These are phyloP conservation scores for Scaptodrosophila latifasciaeformis DNA, from an alignment of 2,888 invertebrate species.

Conservation along the genomic window DNA sequence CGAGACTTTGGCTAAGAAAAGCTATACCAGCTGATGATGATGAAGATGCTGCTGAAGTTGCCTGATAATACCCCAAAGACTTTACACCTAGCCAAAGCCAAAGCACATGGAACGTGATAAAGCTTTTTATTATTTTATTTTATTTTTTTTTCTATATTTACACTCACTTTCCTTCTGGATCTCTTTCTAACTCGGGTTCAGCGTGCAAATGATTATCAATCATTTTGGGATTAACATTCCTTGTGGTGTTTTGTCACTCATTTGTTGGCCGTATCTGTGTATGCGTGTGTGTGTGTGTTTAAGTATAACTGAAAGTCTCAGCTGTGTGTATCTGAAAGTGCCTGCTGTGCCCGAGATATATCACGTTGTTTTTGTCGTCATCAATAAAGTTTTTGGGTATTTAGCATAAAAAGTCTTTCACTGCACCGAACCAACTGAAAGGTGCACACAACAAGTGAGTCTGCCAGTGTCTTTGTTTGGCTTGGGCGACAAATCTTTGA, in stretches of 20 bases:
- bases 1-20: not conserved
- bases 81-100: constrained; percentile 46
- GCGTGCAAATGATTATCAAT: constrained; percentile 64
- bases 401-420: constrained; percentile 66
- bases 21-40: constrained; percentile 32
- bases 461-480: not conserved
- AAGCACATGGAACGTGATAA: constrained; percentile 60
- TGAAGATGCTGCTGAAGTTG: constrained; percentile 16
- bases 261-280: constrained; percentile 34
- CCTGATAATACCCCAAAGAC: constrained; percentile 55
- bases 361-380: constrained; percentile 59
- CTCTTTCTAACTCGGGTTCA: not conserved
- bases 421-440: constrained; percentile 43
- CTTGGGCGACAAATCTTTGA: constrained; percentile 2
- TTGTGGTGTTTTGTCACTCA: constrained; percentile 69
- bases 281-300: too few relatives aligned
- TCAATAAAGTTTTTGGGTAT: constrained; percentile 62
- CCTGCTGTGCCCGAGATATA: constrained; percentile 30
- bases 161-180: not conserved
- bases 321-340: constrained; percentile 6
- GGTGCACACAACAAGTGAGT: constrained; percentile 8
- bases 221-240: constrained; percentile 70
- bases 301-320: not conserved
- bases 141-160: constrained; percentile 4
- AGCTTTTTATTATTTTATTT: constrained; percentile 42